phyloP scores from a whole-genome alignment of 2,113 vertebrate species.

The Dicaeum eximium region DNA sequence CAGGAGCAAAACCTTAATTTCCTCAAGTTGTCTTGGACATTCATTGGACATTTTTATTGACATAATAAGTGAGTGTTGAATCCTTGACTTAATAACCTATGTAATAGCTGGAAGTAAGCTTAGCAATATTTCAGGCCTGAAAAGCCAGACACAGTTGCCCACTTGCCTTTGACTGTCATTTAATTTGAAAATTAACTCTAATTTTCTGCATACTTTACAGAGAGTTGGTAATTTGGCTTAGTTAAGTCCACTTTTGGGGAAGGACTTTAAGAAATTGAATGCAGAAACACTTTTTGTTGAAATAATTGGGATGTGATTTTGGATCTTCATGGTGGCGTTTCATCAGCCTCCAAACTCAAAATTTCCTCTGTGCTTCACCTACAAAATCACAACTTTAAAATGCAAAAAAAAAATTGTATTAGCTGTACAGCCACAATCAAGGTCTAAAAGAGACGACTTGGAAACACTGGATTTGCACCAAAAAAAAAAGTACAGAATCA shows the following conservation, averaged over 20 bases:
- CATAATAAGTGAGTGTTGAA: not conserved
- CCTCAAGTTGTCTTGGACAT: not conserved
- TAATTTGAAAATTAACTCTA: not conserved
- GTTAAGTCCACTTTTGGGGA: not conserved
- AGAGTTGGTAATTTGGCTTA: not conserved
- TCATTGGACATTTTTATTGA: not conserved
- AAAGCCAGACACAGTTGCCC: not conserved
- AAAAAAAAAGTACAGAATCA: not conserved
- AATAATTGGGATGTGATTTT: not conserved
- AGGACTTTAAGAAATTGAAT: not conserved
- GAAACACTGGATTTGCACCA: not conserved
- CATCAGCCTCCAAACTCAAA: not conserved
- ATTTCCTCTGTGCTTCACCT: not conserved
- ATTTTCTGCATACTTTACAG: not conserved
- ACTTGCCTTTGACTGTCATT: not conserved
- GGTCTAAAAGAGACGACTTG: too few species aligned
- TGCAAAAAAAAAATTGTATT: too few species aligned
- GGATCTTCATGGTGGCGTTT: not conserved
- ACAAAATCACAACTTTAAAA: not conserved
- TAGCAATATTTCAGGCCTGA: not conserved
- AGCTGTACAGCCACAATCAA: too few species aligned
- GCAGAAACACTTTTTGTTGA: not conserved
- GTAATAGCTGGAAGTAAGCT: not conserved
- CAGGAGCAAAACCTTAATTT: not conserved
- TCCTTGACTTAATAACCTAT: not conserved